Percentiles rank a stretch among this genome's conserved stretches.
phyloP scores from a whole-genome alignment of 92 coral and sea anemone species.

The Isaurus tuberculatus region DNA sequence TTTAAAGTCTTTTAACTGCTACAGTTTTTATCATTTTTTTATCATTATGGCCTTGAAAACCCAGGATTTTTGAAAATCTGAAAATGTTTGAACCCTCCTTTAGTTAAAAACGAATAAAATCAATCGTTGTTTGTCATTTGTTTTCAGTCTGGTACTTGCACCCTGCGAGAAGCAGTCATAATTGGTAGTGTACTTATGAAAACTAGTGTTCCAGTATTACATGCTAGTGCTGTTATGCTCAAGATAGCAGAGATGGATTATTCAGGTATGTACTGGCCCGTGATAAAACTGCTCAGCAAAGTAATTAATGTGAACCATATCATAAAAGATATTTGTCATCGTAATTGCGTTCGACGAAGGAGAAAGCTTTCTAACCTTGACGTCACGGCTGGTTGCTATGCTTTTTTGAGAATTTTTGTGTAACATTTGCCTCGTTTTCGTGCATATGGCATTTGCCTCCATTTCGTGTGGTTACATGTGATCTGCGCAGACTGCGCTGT shows the following conservation, averaged over 20 bases:
- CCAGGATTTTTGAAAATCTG: no score
- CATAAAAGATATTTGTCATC: no score
- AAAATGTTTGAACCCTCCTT: no score
- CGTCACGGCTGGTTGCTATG: no score
- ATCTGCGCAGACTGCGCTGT: no score
- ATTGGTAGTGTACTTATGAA: constrained; percentile 90
- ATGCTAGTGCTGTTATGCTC: constrained; percentile 95
- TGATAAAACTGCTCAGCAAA: not conserved
- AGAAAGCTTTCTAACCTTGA: no score
- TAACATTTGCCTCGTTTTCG: no score
- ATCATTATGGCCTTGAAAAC: not conserved
- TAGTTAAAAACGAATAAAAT: no score
- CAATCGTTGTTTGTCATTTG: not conserved
- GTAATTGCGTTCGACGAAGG: no score
- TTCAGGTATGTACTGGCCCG: constrained; percentile 65
- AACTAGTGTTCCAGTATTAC: constrained; percentile 94
- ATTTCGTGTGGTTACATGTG: no score
- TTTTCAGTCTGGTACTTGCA: constrained; percentile 83
- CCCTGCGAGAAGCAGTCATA: constrained; percentile 98
- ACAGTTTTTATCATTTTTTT: not conserved
- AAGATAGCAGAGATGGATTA: constrained; percentile 99
- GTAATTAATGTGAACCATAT: not conserved
- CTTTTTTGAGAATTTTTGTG: no score
- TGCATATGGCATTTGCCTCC: no score
- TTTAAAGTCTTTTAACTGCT: not conserved